A percentile compares a stretch with the other conserved stretches of the same genome.
phyloP scores from a whole-genome alignment of 2,888 invertebrate genomes.

The Megamerina dolium region DNA sequence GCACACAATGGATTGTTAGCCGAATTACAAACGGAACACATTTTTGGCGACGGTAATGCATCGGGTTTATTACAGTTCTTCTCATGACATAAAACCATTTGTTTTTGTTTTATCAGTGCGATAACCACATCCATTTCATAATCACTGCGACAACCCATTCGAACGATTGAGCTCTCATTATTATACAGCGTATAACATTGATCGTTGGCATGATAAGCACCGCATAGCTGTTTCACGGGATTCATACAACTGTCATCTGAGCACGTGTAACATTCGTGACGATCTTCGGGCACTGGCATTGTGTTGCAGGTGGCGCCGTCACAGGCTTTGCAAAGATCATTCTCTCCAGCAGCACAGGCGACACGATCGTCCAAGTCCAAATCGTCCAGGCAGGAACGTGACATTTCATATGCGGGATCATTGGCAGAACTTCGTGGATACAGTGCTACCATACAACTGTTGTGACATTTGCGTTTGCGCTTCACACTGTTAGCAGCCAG shows the following conservation, averaged over 20 bases:
- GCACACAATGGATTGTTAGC: constrained; percentile 33
- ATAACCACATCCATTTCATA: constrained; percentile 26
- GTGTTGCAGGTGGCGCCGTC: constrained; percentile 30
- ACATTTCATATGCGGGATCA: constrained; percentile 34
- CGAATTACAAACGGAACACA: constrained; percentile 35
- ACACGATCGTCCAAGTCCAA: constrained; percentile 30
- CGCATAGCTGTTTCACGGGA: constrained; percentile 20
- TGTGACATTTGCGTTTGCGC: constrained; percentile 32
- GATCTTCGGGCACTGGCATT: constrained; percentile 22
- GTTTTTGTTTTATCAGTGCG: constrained; percentile 31
- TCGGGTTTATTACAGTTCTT: constrained; percentile 32
- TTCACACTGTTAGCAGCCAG: constrained; percentile 14
- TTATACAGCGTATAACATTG: constrained; percentile 36
- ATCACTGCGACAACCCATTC: constrained; percentile 43
- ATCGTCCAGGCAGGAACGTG: constrained; percentile 40
- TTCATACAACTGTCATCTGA: constrained; percentile 25
- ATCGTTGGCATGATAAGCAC: constrained; percentile 29
- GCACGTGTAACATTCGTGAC: constrained; percentile 35
- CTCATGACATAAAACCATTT: constrained; percentile 31
- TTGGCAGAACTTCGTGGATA: constrained; percentile 31
- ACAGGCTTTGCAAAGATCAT: constrained; percentile 30
- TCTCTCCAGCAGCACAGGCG: constrained; percentile 25
- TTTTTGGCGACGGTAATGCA: constrained; percentile 21
- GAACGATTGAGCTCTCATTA: constrained; percentile 18
- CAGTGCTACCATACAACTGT: constrained; percentile 36